Evolutionary conservation across 2,888 invertebrate species (phyloP).

Genomic region (Melitaea athalia): DNA sequence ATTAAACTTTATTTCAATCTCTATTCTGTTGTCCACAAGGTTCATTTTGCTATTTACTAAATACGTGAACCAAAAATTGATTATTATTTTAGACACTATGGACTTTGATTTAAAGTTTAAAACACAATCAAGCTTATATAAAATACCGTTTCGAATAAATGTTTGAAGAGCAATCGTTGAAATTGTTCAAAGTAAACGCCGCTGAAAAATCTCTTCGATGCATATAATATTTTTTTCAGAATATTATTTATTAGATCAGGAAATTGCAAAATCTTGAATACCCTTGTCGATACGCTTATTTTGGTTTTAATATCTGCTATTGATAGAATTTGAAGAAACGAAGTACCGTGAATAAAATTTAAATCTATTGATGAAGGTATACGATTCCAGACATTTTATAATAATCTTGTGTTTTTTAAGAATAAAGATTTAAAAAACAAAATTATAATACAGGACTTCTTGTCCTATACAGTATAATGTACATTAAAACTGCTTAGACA

Average conservation of each 20-base stretch:
- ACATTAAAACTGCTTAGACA: no score
- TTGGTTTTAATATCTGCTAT: not conserved
- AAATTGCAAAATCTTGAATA: not conserved
- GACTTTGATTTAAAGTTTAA: not conserved
- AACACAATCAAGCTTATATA: not conserved
- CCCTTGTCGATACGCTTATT: not conserved
- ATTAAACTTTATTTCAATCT: not conserved
- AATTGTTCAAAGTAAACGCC: not conserved
- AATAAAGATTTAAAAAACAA: no score
- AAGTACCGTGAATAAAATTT: no score
- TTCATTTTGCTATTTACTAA: not conserved
- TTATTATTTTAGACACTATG: not conserved
- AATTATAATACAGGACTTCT: no score
- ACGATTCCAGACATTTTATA: no score
- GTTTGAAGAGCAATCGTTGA: constrained; percentile 1
- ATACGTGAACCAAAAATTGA: not conserved
- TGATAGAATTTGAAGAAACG: not conserved
- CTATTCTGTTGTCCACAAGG: not conserved
- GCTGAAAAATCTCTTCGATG: not conserved
- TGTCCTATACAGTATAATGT: no score
- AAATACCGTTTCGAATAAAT: not conserved
- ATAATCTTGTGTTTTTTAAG: no score
- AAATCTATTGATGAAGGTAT: no score
- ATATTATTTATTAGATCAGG: not conserved
- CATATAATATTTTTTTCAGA: not conserved